These are phyloP conservation scores for Toxostoma redivivum DNA, from an alignment of 2,113 vertebrate species.

Conservation along the genomic window DNA sequence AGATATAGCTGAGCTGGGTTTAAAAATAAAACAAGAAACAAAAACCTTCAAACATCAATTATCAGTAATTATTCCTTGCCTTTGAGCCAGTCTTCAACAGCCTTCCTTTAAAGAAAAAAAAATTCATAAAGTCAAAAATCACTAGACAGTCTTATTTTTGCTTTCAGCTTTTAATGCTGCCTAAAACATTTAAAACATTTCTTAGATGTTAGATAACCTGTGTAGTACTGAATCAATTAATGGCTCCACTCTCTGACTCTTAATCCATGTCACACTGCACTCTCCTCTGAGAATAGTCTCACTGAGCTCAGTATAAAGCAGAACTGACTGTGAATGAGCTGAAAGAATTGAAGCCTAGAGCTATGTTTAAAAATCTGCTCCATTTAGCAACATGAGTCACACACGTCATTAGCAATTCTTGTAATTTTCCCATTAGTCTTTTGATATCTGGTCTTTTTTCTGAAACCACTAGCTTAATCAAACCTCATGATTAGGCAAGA, in stretches of 20 bases:
- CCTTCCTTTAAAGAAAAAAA: background rate
- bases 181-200: background rate
- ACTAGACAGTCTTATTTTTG: background rate
- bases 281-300: slow-evolving; percentile 22
- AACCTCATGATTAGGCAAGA: background rate
- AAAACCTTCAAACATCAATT: background rate
- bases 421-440: background rate
- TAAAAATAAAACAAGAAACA: background rate
- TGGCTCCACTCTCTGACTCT: background rate
- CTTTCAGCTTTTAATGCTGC: background rate
- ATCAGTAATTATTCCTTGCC: background rate
- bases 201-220: background rate
- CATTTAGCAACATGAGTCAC: slow-evolving; percentile 56
- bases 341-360: slow-evolving; percentile 43
- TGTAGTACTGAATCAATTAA: background rate
- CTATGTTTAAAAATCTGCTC: slow-evolving; percentile 52
- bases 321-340: slow-evolving; percentile 27
- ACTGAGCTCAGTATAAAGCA: slow-evolving; percentile 20
- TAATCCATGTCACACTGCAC: background rate
- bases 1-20: background rate
- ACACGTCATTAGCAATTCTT: slow-evolving; percentile 1
- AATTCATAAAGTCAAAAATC: background rate
- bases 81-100: background rate
- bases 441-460: background rate
- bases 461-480: background rate